phyloP scores from a whole-genome alignment of 1,140 invertebrate genomes.

The Nasonia longicornis region DNA sequence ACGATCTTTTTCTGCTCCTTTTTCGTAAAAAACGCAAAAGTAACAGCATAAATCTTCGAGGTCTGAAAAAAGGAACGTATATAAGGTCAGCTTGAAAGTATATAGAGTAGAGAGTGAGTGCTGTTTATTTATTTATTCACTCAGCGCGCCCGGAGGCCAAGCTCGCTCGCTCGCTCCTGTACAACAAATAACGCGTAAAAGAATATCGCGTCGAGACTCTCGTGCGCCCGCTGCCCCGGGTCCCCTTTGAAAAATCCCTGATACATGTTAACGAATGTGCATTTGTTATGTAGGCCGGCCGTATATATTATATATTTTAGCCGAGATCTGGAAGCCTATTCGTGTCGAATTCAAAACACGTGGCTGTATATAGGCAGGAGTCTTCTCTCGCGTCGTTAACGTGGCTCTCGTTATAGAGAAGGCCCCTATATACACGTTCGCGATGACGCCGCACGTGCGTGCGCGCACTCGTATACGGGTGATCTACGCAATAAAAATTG shows the following conservation, averaged over 20 bases:
- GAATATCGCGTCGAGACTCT: background rate
- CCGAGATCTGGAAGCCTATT: background rate
- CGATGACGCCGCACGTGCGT: background rate
- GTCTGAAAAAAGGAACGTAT: no score
- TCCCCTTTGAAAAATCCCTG: background rate
- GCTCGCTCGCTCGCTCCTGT: background rate
- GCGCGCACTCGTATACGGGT: background rate
- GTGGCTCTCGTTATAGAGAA: background rate
- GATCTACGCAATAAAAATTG: background rate
- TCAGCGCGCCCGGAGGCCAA: no score
- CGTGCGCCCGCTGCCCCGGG: no score
- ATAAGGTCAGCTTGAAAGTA: no score
- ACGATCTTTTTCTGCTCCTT: background rate
- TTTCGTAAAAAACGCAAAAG: background rate
- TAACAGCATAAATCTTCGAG: no score
- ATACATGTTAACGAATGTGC: background rate
- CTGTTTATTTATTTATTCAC: no score
- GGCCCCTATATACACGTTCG: background rate
- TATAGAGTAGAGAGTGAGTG: no score
- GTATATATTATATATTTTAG: background rate
- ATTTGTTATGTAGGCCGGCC: background rate
- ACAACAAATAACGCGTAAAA: background rate
- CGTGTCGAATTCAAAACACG: conserved; percentile 7
- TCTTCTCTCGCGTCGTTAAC: background rate
- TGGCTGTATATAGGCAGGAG: background rate